Conservation (phyloP, 2,888 invertebrate genomes). For the Allophyes oxyacanthae region DNA sequence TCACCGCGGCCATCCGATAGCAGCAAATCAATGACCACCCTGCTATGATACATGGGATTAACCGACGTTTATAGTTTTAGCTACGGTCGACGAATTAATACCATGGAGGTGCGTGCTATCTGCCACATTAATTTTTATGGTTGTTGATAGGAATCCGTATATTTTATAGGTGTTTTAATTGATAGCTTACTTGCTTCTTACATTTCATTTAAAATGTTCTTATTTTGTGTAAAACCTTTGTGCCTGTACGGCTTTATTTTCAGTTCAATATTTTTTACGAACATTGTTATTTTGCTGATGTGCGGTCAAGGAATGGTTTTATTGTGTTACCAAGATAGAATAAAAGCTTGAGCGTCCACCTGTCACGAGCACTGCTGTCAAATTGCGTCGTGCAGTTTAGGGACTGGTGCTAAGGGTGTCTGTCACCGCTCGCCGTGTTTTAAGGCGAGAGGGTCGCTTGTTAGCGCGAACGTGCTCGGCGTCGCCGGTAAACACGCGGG, state of each 20-base stretch:
- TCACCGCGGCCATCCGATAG: constrained; percentile 83
- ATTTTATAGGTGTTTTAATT: constrained; percentile 39
- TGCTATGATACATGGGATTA: constrained; percentile 86
- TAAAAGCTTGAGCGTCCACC: constrained; percentile 73
- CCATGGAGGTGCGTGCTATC: constrained; percentile 75
- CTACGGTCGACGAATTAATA: constrained; percentile 82
- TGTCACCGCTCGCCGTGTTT: constrained; percentile 74
- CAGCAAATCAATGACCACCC: constrained; percentile 87
- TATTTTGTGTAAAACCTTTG: background rate
- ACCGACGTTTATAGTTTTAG: constrained; percentile 86
- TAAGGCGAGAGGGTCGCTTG: constrained; percentile 78
- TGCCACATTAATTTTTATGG: constrained; percentile 78
- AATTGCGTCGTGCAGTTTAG: constrained; percentile 65
- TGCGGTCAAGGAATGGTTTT: constrained; percentile 37
- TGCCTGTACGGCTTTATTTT: constrained; percentile 5
- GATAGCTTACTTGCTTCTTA: constrained; percentile 1
- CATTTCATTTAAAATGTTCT: too few species aligned
- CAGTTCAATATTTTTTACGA: constrained; percentile 10
- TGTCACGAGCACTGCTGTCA: constrained; percentile 82
- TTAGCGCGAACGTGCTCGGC: constrained; percentile 87
- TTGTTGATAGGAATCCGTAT: constrained; percentile 30
- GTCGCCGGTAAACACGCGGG: constrained; percentile 88
- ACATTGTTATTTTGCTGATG: constrained; percentile 14
- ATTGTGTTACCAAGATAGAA: constrained; percentile 54
- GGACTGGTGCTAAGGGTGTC: constrained; percentile 72